phyloP scores from a whole-genome alignment of 53 echinoderm and acorn worm species.

The Paracentrotus lividus region DNA sequence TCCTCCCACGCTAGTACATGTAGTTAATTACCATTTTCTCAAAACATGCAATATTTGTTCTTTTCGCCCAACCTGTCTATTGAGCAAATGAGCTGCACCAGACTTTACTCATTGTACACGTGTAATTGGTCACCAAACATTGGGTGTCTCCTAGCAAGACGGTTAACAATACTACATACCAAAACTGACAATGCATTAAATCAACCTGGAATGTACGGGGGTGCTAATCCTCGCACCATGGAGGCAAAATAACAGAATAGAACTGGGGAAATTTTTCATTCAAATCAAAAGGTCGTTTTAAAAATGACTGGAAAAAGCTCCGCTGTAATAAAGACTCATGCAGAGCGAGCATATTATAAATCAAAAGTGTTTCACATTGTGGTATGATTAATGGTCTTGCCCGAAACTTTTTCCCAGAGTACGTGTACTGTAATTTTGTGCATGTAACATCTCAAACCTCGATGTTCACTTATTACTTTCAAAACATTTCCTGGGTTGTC shows the following conservation, averaged over 20 bases:
- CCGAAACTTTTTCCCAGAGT: no score
- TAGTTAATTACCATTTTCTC: background rate
- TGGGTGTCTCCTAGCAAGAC: background rate
- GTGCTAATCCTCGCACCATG: background rate
- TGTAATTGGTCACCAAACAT: slow-evolving; percentile 3
- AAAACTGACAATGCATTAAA: background rate
- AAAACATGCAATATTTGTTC: background rate
- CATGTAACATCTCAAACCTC: no score
- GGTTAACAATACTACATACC: background rate
- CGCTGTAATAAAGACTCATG: background rate
- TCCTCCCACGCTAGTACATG: background rate
- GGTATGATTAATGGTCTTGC: no score
- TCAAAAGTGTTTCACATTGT: no score
- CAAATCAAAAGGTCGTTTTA: background rate
- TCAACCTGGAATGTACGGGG: background rate
- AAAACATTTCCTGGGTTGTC: no score
- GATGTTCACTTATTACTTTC: no score
- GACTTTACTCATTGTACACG: background rate
- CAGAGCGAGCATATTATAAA: no score
- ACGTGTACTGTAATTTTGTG: no score
- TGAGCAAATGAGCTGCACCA: background rate
- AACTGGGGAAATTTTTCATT: background rate
- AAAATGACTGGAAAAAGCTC: background rate
- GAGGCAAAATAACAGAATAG: background rate
- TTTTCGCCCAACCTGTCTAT: background rate